Evolutionary conservation across 2,888 invertebrate genomes (phyloP), one percentile per base, ranked within the genome.

Genomic region (Philopedon plagiatum): DNA sequence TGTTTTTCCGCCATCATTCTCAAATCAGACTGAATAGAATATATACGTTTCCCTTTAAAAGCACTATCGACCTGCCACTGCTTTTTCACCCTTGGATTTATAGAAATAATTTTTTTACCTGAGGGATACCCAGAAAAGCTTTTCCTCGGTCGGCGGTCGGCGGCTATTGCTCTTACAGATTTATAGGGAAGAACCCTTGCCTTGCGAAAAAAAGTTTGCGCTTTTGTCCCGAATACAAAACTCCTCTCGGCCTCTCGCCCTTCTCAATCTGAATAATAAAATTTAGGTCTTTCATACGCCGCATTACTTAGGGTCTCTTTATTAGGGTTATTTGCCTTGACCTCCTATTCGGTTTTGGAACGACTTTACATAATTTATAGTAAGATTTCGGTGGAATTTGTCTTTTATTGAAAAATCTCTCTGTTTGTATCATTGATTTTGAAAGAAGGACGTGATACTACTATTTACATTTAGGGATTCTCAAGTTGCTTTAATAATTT

Each of bases 161-260:
- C 21, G 44, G 21, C 44, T 44, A 44, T 39, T 26, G 26, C 26
- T 9, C 9, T 37, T 11, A 37, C 34, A 37, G 9, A 11, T 37
- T 44, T 21, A 44, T 8, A 44, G 19, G 2, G 26, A 51, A 15
- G 15, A 29, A 29, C n/a, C 29, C 29, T 29, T 49, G n/a, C 23
- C 23, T 49, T 23, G 11, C 11, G 8, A 13, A 3, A 26, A 26
- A 49, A 51, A 51, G 26, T 51, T 51, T 51, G 2, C 9, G 26
- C 51, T 7, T 51, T 51, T 51, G 51, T 51, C 51, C 26, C 15
- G 51, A 51, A 29, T 51, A 29, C 51, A 46, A 51, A 51, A 51
- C 51, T 29, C 13, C 39, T n/a, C n/a, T n/a, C n/a, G n/a, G n/a
- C n/a, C n/a, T n/a, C 39, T 51, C 15, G 51, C 51, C 51, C 51